Percentiles rank a stretch among this genome's conserved stretches.
phyloP scores from a whole-genome alignment of 2,797 vertebrate species.

The Glyptemys insculpta region DNA sequence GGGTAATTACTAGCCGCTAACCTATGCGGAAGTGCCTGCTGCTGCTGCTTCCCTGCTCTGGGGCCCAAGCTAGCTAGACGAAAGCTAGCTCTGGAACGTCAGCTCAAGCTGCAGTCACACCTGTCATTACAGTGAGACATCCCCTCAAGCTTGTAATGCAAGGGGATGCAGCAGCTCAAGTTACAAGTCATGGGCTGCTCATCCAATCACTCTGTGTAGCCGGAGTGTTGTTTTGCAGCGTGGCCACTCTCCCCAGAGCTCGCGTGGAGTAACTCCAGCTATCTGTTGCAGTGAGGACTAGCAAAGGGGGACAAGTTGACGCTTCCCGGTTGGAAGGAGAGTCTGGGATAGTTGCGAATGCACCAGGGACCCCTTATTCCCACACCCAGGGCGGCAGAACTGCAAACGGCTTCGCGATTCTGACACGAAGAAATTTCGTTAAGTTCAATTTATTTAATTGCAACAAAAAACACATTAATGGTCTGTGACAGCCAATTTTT shows the following conservation, averaged over 20 bases:
- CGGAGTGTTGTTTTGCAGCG: neutral
- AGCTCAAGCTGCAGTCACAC: neutral
- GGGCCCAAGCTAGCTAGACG: neutral
- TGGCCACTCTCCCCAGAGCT: neutral
- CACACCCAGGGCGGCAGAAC: neutral
- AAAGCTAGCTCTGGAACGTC: neutral
- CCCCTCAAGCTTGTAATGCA: neutral
- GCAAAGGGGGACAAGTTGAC: neutral
- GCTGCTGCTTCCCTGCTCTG: neutral
- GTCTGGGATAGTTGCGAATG: neutral
- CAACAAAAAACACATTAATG: constrained; percentile 22
- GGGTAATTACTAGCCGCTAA: neutral
- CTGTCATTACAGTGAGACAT: neutral
- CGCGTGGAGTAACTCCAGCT: fast-evolving
- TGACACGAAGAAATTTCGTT: constrained; percentile 39
- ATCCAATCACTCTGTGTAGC: neutral
- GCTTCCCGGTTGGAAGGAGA: neutral
- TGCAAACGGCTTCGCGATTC: constrained; percentile 10
- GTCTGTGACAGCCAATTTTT: neutral
- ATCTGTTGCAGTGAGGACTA: neutral
- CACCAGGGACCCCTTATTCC: neutral
- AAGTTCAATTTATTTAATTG: constrained; percentile 50
- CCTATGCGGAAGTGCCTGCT: no score
- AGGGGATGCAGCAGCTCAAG: neutral
- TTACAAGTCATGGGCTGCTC: neutral